Evolutionary conservation across 2,888 invertebrate genomes (phyloP).

Genomic region (Caenorhabditis sp.): DNA sequence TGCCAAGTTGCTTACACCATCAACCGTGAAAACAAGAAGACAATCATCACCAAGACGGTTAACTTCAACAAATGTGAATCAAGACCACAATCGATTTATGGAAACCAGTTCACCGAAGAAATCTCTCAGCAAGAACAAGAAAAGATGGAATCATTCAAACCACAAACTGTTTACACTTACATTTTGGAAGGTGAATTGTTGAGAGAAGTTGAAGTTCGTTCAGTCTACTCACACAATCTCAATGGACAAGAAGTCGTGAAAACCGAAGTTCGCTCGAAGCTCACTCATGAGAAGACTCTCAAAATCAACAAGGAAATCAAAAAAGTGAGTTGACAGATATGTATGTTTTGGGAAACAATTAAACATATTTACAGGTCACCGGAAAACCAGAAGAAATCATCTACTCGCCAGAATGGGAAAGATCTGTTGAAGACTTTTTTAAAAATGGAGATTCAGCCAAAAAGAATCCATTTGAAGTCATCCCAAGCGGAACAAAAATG

Average conservation of each 20-base stretch:
- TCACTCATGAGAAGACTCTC: conserved; percentile 35
- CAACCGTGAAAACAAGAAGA: conserved; percentile 41
- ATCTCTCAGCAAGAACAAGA: background rate
- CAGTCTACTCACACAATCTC: conserved; percentile 41
- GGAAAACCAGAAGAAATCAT: conserved; percentile 46
- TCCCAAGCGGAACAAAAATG: conserved; percentile 49
- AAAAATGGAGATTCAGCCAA: conserved; percentile 54
- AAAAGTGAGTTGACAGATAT: conserved; percentile 7
- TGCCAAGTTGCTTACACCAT: conserved; percentile 58
- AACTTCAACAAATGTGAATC: conserved; percentile 72
- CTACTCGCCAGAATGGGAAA: conserved; percentile 50
- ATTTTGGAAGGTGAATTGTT: conserved; percentile 38
- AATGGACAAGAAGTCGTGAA: conserved; percentile 46
- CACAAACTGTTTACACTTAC: conserved; percentile 50
- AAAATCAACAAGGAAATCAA: conserved; percentile 38
- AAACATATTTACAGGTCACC: conserved; percentile 16
- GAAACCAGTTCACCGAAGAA: background rate
- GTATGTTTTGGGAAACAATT: background rate
- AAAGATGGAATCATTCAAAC: conserved; percentile 2
- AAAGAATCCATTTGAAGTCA: conserved; percentile 35
- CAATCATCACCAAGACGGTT: conserved; percentile 63
- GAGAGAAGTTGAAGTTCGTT: conserved; percentile 48
- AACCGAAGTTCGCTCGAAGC: conserved; percentile 43
- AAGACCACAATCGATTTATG: conserved; percentile 52
- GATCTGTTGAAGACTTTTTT: conserved; percentile 50